A percentile compares a stretch with the other conserved stretches of the same genome.
Evolutionary conservation across 2,888 invertebrate genomes (phyloP).

Genomic region (Drosophila kokeensis): DNA sequence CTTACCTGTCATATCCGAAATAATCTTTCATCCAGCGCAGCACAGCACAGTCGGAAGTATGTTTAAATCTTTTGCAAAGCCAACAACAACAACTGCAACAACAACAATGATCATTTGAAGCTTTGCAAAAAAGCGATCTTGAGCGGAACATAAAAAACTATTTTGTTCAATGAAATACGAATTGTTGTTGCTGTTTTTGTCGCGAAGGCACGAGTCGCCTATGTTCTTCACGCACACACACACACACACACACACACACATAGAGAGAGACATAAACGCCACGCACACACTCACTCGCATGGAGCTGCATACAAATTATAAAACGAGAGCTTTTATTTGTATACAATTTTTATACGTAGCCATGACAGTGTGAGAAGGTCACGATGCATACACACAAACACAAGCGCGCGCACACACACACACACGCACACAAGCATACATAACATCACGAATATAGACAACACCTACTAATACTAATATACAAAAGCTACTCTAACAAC

Average conservation of each 20-base stretch:
- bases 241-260: conserved; percentile 11
- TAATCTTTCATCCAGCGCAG: conserved; percentile 12
- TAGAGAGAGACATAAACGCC: conserved; percentile 1
- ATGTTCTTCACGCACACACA: conserved; percentile 71
- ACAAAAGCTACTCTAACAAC: conserved; percentile 43
- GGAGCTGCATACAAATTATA: conserved; percentile 78
- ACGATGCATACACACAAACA: conserved; percentile 69
- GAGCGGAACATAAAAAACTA: conserved; percentile 81
- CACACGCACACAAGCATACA: conserved; percentile 12
- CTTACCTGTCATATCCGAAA: conserved; percentile 30
- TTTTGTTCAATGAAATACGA: conserved; percentile 80
- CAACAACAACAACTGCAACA: conserved; percentile 32
- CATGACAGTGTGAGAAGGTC: conserved; percentile 85
- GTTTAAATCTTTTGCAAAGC: conserved; percentile 30
- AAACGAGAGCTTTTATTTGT: conserved; percentile 79
- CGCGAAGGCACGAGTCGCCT: conserved; percentile 67
- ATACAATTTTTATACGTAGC: conserved; percentile 77
- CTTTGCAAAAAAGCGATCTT: conserved; percentile 70
- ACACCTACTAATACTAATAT: conserved; percentile 22
- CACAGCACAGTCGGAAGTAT: conserved; percentile 48
- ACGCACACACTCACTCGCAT: conserved; percentile 49
- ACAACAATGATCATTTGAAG: conserved; percentile 11
- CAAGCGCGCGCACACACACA: conserved; percentile 21
- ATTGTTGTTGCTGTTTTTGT: conserved; percentile 40
- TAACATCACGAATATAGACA: conserved; percentile 36